Conservation (phyloP, 35 echinoderm and acorn worm species). For the Apostichopus californicus region DNA sequence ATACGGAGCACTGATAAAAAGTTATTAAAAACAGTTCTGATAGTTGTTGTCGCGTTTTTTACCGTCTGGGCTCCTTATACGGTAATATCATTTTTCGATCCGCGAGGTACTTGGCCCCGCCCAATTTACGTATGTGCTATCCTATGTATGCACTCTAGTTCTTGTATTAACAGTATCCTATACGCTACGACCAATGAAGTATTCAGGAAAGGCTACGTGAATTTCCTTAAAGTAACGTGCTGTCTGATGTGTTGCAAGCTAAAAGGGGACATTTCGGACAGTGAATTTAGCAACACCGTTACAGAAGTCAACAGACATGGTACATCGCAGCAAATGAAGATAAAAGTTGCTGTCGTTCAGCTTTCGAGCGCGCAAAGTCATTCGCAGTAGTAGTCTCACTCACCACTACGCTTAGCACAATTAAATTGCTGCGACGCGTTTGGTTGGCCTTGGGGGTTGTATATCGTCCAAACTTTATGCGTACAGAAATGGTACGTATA, state of each 20-base stretch:
- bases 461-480: too few relatives aligned
- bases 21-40: slow-evolving; percentile 61
- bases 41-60: slow-evolving; percentile 66
- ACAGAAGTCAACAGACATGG: too few relatives aligned
- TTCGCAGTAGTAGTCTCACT: too few relatives aligned
- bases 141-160: slow-evolving; percentile 62
- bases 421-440: too few relatives aligned
- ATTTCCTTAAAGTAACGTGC: slow-evolving; percentile 25
- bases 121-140: slow-evolving; percentile 58
- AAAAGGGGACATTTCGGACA: too few relatives aligned
- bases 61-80: slow-evolving; percentile 84
- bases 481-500: too few relatives aligned
- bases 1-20: slow-evolving; percentile 59
- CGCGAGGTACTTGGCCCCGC: slow-evolving; percentile 8
- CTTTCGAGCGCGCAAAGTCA: too few relatives aligned
- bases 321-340: too few relatives aligned
- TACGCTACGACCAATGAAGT: slow-evolving; percentile 80
- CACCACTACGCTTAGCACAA: too few relatives aligned
- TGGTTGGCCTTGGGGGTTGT: too few relatives aligned
- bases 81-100: slow-evolving; percentile 58
- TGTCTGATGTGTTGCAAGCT: slow-evolving; percentile 17
- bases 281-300: too few relatives aligned
- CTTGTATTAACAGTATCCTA: slow-evolving; percentile 75
- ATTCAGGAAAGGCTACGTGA: slow-evolving; percentile 67
- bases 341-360: too few relatives aligned